Conservation (phyloP, 2,113 vertebrate species). For the Gavialis gangeticus region DNA sequence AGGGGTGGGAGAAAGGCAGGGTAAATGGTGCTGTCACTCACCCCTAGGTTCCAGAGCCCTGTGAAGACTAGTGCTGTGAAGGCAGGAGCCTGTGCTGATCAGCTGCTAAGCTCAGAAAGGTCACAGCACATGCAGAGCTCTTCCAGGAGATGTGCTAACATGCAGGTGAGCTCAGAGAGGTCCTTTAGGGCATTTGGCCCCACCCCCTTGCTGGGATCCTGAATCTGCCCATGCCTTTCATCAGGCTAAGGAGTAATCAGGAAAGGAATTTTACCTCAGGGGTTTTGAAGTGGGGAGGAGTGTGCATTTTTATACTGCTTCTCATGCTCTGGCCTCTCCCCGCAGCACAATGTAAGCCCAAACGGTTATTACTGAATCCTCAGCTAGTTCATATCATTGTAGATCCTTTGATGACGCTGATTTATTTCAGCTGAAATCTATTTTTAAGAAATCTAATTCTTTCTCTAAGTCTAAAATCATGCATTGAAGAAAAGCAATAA, state of each 20-base stretch:
- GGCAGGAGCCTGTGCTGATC: too few relatives aligned
- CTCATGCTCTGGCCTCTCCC: neutral
- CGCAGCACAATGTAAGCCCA: neutral
- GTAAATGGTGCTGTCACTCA: too few relatives aligned
- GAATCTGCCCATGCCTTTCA: too few relatives aligned
- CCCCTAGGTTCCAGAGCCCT: too few relatives aligned
- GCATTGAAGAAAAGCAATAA: neutral
- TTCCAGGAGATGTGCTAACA: too few relatives aligned
- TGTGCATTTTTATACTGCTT: accelerated
- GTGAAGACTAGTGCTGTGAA: too few relatives aligned
- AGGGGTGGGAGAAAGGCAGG: too few relatives aligned
- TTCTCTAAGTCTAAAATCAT: neutral
- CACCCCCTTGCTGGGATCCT: too few relatives aligned
- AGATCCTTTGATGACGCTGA: neutral
- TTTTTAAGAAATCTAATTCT: neutral
- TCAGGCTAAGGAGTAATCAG: neutral
- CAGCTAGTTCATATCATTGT: neutral
- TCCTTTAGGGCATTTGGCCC: too few relatives aligned
- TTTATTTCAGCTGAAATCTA: neutral
- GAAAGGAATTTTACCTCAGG: neutral
- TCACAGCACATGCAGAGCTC: too few relatives aligned
- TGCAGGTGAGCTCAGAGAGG: too few relatives aligned
- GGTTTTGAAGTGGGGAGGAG: neutral
- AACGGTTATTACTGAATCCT: neutral
- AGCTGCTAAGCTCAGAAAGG: too few relatives aligned